Conservation (phyloP, 2,888 invertebrate genomes). For the Anaspis maculata region DNA sequence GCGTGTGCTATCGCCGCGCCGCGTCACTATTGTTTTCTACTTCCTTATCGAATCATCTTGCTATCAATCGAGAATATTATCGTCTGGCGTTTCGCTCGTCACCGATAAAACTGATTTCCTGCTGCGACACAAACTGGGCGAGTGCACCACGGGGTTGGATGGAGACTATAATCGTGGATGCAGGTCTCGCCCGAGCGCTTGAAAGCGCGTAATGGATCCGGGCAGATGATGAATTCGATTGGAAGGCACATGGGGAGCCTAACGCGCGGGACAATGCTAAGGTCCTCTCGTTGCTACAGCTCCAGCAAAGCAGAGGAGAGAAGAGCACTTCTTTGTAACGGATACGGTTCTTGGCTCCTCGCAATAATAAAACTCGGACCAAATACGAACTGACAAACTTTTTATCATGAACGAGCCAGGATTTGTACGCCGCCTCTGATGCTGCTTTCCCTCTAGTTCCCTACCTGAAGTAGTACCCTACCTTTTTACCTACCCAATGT, state of each 20-base stretch:
- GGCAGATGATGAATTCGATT: slow-evolving; percentile 31
- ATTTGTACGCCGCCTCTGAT: slow-evolving; percentile 7
- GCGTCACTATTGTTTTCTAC: too few species aligned
- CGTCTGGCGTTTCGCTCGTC: background rate
- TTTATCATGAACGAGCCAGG: slow-evolving; percentile 6
- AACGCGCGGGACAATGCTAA: slow-evolving; percentile 15
- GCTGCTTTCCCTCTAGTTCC: too few species aligned
- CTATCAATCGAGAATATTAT: slow-evolving; percentile 18
- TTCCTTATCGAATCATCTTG: slow-evolving; percentile 12
- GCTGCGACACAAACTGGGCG: too few species aligned
- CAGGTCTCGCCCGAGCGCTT: slow-evolving; percentile 27
- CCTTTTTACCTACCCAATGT: too few species aligned
- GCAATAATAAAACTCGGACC: slow-evolving; percentile 7
- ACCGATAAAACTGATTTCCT: slow-evolving; percentile 25
- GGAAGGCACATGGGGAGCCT: slow-evolving; percentile 18
- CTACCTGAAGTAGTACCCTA: too few species aligned
- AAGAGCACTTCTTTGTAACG: too few species aligned
- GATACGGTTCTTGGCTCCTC: slow-evolving; percentile 6
- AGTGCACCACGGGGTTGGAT: too few species aligned
- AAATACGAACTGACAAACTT: slow-evolving; percentile 13
- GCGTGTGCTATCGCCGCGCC: too few species aligned
- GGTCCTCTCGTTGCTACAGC: too few species aligned
- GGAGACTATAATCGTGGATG: slow-evolving; percentile 24
- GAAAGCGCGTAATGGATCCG: slow-evolving; percentile 29
- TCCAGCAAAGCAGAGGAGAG: too few species aligned